Percentiles rank a stretch among this genome's conserved stretches.
Conservation (phyloP, 2,888 invertebrate genomes). For the Ptychoptera contaminata region DNA sequence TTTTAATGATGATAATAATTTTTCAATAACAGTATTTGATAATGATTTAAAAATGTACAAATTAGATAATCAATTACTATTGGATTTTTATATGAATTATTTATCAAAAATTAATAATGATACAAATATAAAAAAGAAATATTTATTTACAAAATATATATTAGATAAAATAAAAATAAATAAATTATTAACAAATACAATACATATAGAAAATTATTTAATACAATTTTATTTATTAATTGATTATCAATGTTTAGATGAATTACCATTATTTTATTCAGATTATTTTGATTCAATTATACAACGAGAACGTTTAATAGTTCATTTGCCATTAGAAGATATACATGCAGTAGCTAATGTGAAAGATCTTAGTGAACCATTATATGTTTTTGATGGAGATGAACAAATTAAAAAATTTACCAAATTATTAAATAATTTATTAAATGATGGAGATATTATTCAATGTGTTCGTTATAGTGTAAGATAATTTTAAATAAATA, state of each 20-base stretch:
- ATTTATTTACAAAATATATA: too few relatives aligned
- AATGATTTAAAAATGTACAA: too few relatives aligned
- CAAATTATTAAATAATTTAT: slow-evolving; percentile 31
- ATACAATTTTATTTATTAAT: slow-evolving; percentile 22
- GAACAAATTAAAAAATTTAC: slow-evolving; percentile 18
- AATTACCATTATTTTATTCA: slow-evolving; percentile 24
- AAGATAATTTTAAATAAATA: slow-evolving; percentile 12
- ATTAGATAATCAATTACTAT: too few relatives aligned
- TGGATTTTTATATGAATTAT: too few relatives aligned
- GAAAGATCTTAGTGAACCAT: slow-evolving; percentile 19
- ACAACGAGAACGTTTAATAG: slow-evolving; percentile 24
- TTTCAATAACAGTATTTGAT: too few relatives aligned
- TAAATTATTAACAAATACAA: too few relatives aligned
- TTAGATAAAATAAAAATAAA: too few relatives aligned
- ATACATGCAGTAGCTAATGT: slow-evolving; percentile 28
- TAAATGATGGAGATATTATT: slow-evolving; percentile 39
- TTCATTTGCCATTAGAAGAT: slow-evolving; percentile 28
- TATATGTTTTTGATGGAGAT: slow-evolving; percentile 5
- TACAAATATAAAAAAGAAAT: too few relatives aligned
- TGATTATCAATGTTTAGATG: slow-evolving; percentile 11
- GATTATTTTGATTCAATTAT: slow-evolving; percentile 29
- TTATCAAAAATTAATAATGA: too few relatives aligned
- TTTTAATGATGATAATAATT: slow-evolving; percentile 23
- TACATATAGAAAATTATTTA: slow-evolving; percentile 6
- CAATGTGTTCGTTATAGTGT: slow-evolving; percentile 38